Base-by-base conservation (phyloP, 2,797 vertebrate species). In the Girardinus metallicus region DNA sequence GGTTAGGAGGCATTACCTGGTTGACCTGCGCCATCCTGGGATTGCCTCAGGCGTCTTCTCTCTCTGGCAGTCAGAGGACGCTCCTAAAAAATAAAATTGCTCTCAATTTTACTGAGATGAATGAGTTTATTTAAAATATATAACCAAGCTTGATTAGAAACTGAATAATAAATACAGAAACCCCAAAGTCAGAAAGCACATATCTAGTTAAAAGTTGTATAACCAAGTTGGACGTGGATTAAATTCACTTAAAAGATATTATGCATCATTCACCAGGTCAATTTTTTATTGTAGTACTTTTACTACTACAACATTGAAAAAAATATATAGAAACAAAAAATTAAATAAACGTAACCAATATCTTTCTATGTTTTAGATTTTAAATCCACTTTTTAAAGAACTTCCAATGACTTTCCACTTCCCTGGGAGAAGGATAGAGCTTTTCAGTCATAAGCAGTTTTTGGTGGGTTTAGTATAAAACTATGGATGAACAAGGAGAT, bases 1-100 rank as follows among this genome's bases (percentile, higher is more conserved):
- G 66, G 9, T 74, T 23, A 23, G 0, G 18, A 78, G 3, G 12
- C 88, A 53, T 7, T 95, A 98, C 97, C 97, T 95, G 94, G 88
- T 68, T 95, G 92, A 79, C 83, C 82, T 78, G 82, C 66, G 60
- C 92, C 95, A 82, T 98, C 97, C 81, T 92, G 96, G 23, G 96
- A 97, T 84, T 97, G 97, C 87, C 97, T 99, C 84, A 99, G 94
- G 86, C 98, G 91, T 83, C 98, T 96, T 57, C 98, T 96, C 90
- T 99, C 98, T 94, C 98, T 96, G 43, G 98, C 98, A 76, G 98
- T 97, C 83, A 99, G 92, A 57, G 96, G 97, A 2, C 97, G 96
- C 73, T 96, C 96, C 98, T 99, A 92, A 66, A 86, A 85, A 78
- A 9, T 26, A 55, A 79, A 75, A 46, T 26, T 0, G 68, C 1